Evolutionary conservation across 2,113 vertebrate species (phyloP).

Genomic region (Cryptomyrus ogoouensis): DNA sequence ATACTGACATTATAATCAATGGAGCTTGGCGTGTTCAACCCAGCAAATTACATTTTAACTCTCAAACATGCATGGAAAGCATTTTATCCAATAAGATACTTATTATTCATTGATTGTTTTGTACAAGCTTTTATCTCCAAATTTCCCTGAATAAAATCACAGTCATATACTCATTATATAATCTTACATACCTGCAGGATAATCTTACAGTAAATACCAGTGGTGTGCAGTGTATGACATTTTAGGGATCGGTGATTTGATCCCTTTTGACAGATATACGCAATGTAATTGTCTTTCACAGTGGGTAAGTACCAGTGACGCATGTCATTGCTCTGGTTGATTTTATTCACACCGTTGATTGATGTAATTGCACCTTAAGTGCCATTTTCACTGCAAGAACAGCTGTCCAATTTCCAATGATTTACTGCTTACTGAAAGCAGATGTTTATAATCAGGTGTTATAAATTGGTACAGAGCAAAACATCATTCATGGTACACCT

Average conservation of each 20-base stretch:
- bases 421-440: background rate
- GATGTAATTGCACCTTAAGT: background rate
- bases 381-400: background rate
- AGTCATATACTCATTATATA: background rate
- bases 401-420: background rate
- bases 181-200: background rate
- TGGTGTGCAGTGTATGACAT: background rate
- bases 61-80: background rate
- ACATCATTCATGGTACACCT: background rate
- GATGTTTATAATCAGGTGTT: background rate
- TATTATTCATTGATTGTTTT: background rate
- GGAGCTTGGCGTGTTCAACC: background rate
- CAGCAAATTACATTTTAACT: background rate
- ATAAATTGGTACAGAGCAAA: background rate
- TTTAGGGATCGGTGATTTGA: background rate
- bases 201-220: background rate
- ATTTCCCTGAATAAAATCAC: background rate
- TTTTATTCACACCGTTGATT: background rate
- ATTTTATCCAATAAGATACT: background rate
- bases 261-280: background rate
- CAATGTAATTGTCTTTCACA: background rate
- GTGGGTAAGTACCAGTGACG: background rate
- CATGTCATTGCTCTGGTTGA: background rate
- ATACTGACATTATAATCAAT: background rate
- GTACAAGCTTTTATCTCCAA: background rate